These are phyloP conservation scores for Nettapus auritus DNA, from an alignment of 2,113 vertebrate species.

Conservation along the genomic window DNA sequence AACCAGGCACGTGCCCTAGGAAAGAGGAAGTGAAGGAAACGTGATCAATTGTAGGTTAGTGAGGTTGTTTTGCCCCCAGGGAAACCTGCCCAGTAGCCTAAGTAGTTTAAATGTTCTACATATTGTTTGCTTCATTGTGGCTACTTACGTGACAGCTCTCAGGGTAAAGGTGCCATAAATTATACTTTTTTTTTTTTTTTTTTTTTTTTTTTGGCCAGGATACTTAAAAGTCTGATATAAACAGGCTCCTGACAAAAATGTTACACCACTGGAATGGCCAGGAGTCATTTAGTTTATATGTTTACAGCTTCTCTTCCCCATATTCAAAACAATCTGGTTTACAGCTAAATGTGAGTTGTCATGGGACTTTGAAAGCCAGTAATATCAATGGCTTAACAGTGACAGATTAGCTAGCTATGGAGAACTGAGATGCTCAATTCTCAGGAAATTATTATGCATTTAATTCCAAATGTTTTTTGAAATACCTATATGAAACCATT, in stretches of 20 bases:
- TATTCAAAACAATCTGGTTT: neutral
- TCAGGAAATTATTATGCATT: neutral
- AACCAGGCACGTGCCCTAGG: neutral
- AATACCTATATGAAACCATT: neutral
- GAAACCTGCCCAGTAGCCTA: neutral
- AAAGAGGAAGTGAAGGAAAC: neutral
- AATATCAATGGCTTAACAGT: neutral
- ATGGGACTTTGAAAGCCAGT: neutral
- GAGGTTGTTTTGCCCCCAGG: neutral
- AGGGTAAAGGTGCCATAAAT: slow-evolving; percentile 40
- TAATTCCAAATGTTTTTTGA: neutral
- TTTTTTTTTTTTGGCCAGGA: neutral
- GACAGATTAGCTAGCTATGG: neutral
- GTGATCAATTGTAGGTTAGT: neutral
- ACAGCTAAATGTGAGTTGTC: neutral
- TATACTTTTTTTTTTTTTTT: neutral
- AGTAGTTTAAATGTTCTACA: neutral
- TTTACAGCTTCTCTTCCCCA: neutral
- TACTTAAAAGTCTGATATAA: slow-evolving; percentile 24
- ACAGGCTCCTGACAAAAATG: slow-evolving; percentile 27
- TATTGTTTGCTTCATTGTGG: neutral
- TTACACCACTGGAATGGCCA: slow-evolving; percentile 31
- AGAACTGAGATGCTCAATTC: neutral
- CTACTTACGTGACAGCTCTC: slow-evolving; percentile 32
- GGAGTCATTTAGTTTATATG: neutral